Evolutionary conservation across 1,140 invertebrate species (phyloP), one percentile per base, ranked within the genome.

Genomic region (Zaprionus davidi): DNA sequence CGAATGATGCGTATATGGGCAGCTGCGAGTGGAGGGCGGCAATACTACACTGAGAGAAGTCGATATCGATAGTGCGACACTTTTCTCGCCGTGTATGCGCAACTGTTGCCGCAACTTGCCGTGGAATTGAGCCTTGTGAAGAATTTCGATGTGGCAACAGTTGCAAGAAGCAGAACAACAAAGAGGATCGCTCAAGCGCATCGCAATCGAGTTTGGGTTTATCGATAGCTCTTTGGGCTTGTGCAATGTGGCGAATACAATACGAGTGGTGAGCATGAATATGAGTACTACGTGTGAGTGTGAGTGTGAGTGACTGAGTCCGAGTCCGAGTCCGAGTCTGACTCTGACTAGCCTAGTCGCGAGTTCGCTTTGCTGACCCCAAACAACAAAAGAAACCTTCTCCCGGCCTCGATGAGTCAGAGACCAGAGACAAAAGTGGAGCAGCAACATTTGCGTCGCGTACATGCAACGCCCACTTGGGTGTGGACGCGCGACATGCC

Each of bases 401-500:
- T 75, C 66, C 66, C 67, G 26, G 63, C 71, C 70, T 68, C 65
- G 71, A 76, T 83, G 76, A 76, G 70, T 82, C 80, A 74, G 41
- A 74, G 41, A 36, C 17, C 63, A 51, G 26, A 22, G 26, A 20
- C 22, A 15, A 76, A 83, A 69, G 64, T 84, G 24, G 81, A 81
- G 78, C 77, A 76, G 36, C 68, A 60, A 44, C 24, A 76, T 38
- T 38, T 38, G 41, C n/a, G 41, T 17, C n/a, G n/a, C 5, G 41
- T 17, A 9, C n/a, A n/a, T 44, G n/a, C 41, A 44, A 85, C 82
- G 82, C 82, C 82, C 82, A 85, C 82, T 20, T 79, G 79, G 82
- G 82, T 85, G 82, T 82, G 82, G 78, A 78, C 13, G 70, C 12
- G 69, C 26, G 80, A 65, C 79, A 82, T 82, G 80, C 80, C 80